Evolutionary conservation across 2,797 vertebrate genomes (phyloP), one percentile per base, ranked within the genome.

Genomic region (Petrocephalus schoutedeni): DNA sequence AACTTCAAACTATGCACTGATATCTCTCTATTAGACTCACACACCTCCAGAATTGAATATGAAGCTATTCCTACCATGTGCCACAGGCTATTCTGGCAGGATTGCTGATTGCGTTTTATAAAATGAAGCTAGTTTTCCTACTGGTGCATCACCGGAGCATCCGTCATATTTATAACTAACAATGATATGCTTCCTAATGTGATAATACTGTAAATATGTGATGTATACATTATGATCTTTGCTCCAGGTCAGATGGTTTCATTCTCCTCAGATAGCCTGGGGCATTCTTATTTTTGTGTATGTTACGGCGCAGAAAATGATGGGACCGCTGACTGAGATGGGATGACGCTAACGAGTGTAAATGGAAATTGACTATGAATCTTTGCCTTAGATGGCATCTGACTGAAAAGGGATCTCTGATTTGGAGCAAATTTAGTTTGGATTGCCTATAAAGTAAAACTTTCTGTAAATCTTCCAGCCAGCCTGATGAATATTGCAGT

Each of bases 121-220:
- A 57, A 54, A n/a, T 9, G 41, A 16, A 54, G 28, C 16, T 85
- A 71, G 28, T 64, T 67, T 84, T 74, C 16, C 56, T 10, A 58
- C 61, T 57, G 28, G 51, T 54, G 58, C 54, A 61, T 74, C 23
- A 56, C 36, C 21, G 28, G 28, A 86, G 49, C 61, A 23, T 86
- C 64, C 64, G n/a, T 77, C n/a, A 41, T 54, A 82, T 89, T 88
- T 59, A 85, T 86, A 1, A 16, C 58, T 59, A 56, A 71, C 59
- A 74, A 14, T 36, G 12, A 7, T 9, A 0, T 80, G 41, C 89
- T 92, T 88, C 61, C 89, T 91, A 92, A 88, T 90, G 89, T 92
- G 92, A 93, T 90, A 89, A 91, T 89, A 89, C 91, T 92, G 92
- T 91, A 90, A 92, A 91, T 92, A 64, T 61, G 41, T 82, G 21